These are phyloP conservation scores for Leptoclinus maculatus DNA, from an alignment of 2,797 vertebrate genomes.

Conservation along the genomic window DNA sequence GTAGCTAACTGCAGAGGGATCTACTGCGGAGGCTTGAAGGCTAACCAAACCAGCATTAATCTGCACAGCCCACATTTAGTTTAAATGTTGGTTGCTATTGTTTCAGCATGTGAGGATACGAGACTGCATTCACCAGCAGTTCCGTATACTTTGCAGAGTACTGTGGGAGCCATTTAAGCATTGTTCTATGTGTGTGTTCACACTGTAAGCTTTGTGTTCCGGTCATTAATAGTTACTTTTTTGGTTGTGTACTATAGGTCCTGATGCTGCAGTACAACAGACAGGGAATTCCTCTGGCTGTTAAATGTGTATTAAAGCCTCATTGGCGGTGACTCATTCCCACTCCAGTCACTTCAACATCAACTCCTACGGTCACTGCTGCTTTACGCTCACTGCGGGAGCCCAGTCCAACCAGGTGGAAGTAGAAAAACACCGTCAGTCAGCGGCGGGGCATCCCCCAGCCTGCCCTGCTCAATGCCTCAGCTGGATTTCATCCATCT, in stretches of 20 bases:
- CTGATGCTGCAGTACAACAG: slow-evolving; percentile 11
- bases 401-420: slow-evolving; percentile 36
- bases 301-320: slow-evolving; percentile 45
- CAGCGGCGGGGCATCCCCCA: background rate
- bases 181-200: background rate
- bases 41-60: background rate
- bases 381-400: slow-evolving; percentile 41
- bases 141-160: background rate
- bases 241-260: background rate
- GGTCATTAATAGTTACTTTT: slow-evolving; percentile 3
- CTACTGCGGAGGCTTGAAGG: background rate
- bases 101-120: background rate
- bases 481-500: slow-evolving; percentile 2
- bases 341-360: slow-evolving; percentile 54
- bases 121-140: background rate
- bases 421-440: slow-evolving; percentile 39
- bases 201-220: slow-evolving; percentile 5
- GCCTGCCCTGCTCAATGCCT: slow-evolving; percentile 5
- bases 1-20: background rate
- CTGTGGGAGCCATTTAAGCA: background rate
- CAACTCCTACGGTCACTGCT: slow-evolving; percentile 42
- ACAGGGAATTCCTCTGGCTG: slow-evolving; percentile 45
- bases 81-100: background rate
- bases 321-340: slow-evolving; percentile 48
- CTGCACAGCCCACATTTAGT: background rate